Base-by-base conservation (phyloP, 2,888 invertebrate genomes). In the Cosmopolites sordidus region DNA sequence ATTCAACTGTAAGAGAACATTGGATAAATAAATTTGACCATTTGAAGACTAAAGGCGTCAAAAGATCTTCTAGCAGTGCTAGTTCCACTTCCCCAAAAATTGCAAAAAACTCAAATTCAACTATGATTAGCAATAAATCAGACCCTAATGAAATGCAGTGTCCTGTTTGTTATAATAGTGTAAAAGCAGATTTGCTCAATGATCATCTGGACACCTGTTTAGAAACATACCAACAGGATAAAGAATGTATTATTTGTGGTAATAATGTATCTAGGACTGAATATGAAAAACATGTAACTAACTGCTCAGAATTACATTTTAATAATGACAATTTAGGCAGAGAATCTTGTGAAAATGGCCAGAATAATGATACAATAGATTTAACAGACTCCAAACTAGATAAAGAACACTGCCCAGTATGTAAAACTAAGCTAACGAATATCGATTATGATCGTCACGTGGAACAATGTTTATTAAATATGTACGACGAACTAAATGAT, bases 381-480 rank as follows among this genome's bases (percentile, higher is more conserved):
- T 16, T 48, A 30, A 22, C 33, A n/a, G 2, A 43, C 16, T 5
- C 22, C 46, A 48, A 54, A 54, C 45, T 46, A 29, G 48, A 51
- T 18, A 53, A 49, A 16, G 41, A 48, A 42, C 60, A 73, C 29
- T 82, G 82, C 66, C 80, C 80, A 6, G 68, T 78, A 48, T 82
- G 82, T 65, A 70, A 69, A 54, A 11, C 33, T n/a, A 11, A 33
- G n/a, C n/a, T 33, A 11, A 4, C n/a, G 3, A 5, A 5, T 9
- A 4, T n/a, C 3, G 61, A 69, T 56, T 76, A 80, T 56, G 66
- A 66, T 37, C 14, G 44, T 3, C 72, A 72, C 57, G 66, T 80
- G 30, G 80, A 80, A 38, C 73, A 76, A 51, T 83, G 82, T 59
- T 62, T 78, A 16, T 66, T 72, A 1, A 75, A 76, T 60, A 71